Evolutionary conservation across 1,140 invertebrate species (phyloP).

Genomic region (Stenopsyche tienmushanensis): DNA sequence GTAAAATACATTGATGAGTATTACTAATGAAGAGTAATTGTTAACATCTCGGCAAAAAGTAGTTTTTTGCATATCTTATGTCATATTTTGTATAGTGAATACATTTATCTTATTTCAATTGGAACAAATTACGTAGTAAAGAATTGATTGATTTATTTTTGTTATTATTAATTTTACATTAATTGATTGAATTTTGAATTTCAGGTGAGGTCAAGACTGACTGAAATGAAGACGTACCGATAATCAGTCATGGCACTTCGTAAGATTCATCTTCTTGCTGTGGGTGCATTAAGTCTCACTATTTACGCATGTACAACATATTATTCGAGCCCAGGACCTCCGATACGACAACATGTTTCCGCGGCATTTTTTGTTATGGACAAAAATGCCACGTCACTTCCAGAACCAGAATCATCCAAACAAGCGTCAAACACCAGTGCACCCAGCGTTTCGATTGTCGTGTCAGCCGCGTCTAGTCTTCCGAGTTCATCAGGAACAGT

Average conservation of each 20-base stretch:
- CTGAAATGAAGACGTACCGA: conserved; percentile 26
- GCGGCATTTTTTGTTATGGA: conserved; percentile 7
- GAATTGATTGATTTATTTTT: too few species aligned
- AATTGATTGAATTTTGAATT: too few species aligned
- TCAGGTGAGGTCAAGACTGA: conserved; percentile 29
- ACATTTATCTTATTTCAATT: too few species aligned
- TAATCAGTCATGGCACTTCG: conserved; percentile 34
- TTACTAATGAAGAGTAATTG: too few species aligned
- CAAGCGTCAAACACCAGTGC: conserved; percentile 23
- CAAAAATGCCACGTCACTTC: conserved; percentile 24
- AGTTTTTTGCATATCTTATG: too few species aligned
- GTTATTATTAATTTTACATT: too few species aligned
- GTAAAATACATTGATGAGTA: too few species aligned
- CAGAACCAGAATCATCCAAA: conserved; percentile 19
- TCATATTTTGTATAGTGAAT: too few species aligned
- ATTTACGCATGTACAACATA: conserved; percentile 39
- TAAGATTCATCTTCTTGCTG: conserved; percentile 35
- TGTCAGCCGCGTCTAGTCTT: conserved; percentile 4
- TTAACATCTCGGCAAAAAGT: too few species aligned
- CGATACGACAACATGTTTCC: conserved; percentile 3
- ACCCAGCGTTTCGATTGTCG: conserved; percentile 1
- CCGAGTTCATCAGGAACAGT: conserved; percentile 17
- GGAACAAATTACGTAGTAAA: too few species aligned
- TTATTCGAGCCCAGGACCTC: conserved; percentile 15
- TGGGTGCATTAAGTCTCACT: conserved; percentile 35